Base-by-base conservation (phyloP, 2,888 invertebrate species). In the Oscheius sp. region DNA sequence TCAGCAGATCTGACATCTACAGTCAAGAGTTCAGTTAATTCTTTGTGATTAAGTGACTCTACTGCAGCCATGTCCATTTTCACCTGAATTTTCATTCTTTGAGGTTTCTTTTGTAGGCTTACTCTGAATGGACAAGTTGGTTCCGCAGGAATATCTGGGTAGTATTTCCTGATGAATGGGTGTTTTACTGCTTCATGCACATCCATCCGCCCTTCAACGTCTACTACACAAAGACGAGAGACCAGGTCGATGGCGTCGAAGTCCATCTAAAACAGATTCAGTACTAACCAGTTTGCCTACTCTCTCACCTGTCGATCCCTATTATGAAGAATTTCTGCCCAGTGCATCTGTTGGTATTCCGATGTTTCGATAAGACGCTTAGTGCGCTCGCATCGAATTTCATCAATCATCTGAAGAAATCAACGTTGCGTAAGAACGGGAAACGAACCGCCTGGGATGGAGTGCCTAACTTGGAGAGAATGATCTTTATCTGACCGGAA, bases 31-130 rank as follows among this genome's bases (percentile, higher is more conserved):
- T 79, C 68, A n/a, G 81, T 78, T 18, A 87, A 79, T 55, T 83
- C 75, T 12, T 72, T 53, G 73, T 87, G 86, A 5, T 59, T 74
- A 7, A 87, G 74, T 6, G 76, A 74, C 76, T 87, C 87, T 7
- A 87, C 86, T 9, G 84, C 82, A 23, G 80, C 83, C 87, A 87
- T 87, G 74, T 86, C 86, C 75, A 81, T 80, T 72, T 87, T 87
- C 13, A 87, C 84, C 86, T 86, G 35, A 71, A 82, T 35, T n/a
- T n/a, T n/a, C 35, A 53, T 3, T 43, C 3, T 43, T 35, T 35
- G n/a, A n/a, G 12, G 21, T 35, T 29, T 12, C n/a, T n/a, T 5
- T 2, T 7, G 23, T n/a, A n/a, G 27, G 46, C 35, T 49, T 41
- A 82, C 83, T 69, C 80, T 79, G 68, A 84, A 84, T 6, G 84